Base-by-base conservation (phyloP, 2,888 invertebrate genomes). In the Amaurobius ferox region DNA sequence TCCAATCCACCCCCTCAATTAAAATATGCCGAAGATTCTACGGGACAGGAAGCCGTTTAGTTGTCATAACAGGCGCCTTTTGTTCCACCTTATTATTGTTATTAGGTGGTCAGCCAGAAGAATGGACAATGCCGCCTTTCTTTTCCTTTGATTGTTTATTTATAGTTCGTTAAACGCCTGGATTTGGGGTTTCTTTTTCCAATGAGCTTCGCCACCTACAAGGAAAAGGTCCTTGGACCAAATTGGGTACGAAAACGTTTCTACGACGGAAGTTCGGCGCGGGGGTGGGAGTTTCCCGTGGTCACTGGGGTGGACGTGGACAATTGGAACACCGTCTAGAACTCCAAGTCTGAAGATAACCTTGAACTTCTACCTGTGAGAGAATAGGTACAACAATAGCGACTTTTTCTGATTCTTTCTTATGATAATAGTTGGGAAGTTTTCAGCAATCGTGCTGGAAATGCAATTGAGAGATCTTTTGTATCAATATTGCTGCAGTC, bases 101-200 rank as follows among this genome's bases (percentile, higher is more conserved):
- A 81, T 73, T 73, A 70, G 19, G 30, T 61, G 80, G 80, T 67
- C 67, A 28, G 48, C 48, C 19, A 71, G 40, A 77, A 83, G 83
- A 85, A 85, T 85, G 83, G 83, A 85, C 83, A 85, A 77, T 85
- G 74, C 76, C 70, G 74, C 67, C 64, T 26, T 29, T 61, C 32
- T 67, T 48, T 61, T 74, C 61, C 55, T 80, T 35, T 77, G 71
- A 77, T 83, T 83, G 83, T 85, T 85, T 85, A 66, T 85, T 85
- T 85, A 77, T 85, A 78, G 83, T 77, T 83, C 64, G 64, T 55
- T 55, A 55, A 55, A 55, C 23, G 55, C 55, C 11, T 55, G 55
- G 55, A 19, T 23, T 1, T 55, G 19, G 19, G 55, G 16, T 1
- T 55, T 55, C 23, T 11, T 55, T 55, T 55, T 23, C 55, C 55